These are phyloP conservation scores for human (Homo sapiens) DNA, from an alignment of 2,113 vertebrate species.

Conservation along the genomic window DNA sequence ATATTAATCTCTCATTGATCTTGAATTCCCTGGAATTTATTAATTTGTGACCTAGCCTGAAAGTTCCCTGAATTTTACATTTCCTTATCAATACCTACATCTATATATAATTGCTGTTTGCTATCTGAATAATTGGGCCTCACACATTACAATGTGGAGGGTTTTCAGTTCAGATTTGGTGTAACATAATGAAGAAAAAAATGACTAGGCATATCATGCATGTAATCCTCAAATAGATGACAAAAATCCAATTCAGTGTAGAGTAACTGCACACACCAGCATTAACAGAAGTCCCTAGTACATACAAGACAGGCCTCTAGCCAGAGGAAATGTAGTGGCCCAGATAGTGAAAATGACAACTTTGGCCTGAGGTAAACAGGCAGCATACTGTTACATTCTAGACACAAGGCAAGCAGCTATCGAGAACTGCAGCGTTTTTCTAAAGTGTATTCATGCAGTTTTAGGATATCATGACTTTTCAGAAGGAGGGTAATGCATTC, in stretches of 20 bases:
- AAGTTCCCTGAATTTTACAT: not conserved
- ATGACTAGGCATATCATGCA: not conserved
- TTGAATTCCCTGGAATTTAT: not conserved
- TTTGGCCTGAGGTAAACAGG: conserved; percentile 59
- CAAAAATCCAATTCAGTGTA: not conserved
- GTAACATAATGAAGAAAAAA: not conserved
- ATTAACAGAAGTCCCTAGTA: not conserved
- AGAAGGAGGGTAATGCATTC: not conserved
- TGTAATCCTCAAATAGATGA: not conserved
- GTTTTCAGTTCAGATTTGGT: not conserved
- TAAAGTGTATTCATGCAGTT: conserved; percentile 47
- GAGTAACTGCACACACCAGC: not conserved
- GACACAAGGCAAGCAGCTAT: not conserved
- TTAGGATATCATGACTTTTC: not conserved
- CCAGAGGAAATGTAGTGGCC: conserved; percentile 46
- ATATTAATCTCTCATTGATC: not conserved
- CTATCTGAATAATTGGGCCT: not conserved
- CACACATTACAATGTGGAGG: not conserved
- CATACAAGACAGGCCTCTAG: conserved; percentile 12
- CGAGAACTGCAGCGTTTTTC: conserved; percentile 31
- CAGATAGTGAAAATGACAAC: not conserved
- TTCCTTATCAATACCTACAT: not conserved
- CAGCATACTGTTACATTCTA: conserved; percentile 39
- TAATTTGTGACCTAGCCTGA: not conserved
- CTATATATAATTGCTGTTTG: not conserved